These are phyloP conservation scores for Stenichneumon culpator DNA, from an alignment of 2,888 invertebrate genomes.

Conservation along the genomic window DNA sequence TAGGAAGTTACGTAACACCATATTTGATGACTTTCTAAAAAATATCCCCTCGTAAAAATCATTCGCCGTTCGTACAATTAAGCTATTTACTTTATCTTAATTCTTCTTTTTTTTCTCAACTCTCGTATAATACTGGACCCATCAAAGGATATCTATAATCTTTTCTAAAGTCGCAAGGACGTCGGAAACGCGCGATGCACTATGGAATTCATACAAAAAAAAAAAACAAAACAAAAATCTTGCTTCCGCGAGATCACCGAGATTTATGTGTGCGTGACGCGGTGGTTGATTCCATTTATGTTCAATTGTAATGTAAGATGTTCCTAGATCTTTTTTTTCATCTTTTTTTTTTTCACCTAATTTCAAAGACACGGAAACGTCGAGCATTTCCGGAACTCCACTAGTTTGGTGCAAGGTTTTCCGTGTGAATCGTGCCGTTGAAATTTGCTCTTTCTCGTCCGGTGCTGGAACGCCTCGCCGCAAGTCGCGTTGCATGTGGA, in stretches of 20 bases:
- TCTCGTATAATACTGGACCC: conserved; percentile 61
- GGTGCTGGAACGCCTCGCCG: conserved; percentile 91
- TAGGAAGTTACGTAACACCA: not conserved
- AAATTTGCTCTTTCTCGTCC: conserved; percentile 89
- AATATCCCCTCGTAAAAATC: conserved; percentile 23
- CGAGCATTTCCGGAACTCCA: conserved; percentile 79
- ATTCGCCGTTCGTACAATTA: conserved; percentile 24
- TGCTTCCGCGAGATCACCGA: conserved; percentile 47
- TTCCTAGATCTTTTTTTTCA: not conserved
- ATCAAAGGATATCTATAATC: conserved; percentile 45
- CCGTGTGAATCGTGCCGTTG: conserved; percentile 79
- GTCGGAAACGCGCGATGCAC: conserved; percentile 3
- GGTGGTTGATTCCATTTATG: conserved; percentile 26
- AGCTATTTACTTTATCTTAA: not conserved
- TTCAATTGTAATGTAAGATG: not conserved
- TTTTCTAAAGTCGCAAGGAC: conserved; percentile 35
- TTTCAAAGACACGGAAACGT: conserved; percentile 62
- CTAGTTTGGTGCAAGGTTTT: conserved; percentile 81
- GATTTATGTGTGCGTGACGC: conserved; percentile 48
- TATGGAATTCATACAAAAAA: conserved; percentile 1
- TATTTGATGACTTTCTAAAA: conserved; percentile 4
- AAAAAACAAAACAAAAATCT: conserved; percentile 6
- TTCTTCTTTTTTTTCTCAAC: not conserved
- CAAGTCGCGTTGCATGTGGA: conserved; percentile 96
- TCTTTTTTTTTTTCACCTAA: conserved; percentile 7